Conservation (phyloP, 2,113 vertebrate species). For the Canis aureus region DNA sequence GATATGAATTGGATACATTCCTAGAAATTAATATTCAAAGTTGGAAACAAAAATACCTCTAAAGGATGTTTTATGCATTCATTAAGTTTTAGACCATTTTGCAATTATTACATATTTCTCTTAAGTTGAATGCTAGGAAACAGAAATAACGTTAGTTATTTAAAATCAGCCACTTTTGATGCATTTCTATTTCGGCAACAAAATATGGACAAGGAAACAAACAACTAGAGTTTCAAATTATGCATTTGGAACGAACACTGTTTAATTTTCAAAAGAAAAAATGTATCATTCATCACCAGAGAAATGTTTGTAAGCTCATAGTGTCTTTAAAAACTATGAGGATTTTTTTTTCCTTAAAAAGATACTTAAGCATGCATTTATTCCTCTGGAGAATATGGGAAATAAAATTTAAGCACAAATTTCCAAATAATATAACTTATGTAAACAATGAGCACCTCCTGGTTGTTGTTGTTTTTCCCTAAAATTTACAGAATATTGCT, state of each 20-base stretch:
- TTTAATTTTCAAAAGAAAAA: slow-evolving; percentile 67
- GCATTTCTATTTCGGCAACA: slow-evolving; percentile 64
- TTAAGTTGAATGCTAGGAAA: slow-evolving; percentile 53
- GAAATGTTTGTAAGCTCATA: slow-evolving; percentile 16
- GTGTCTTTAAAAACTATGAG: slow-evolving; percentile 8
- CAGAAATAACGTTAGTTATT: slow-evolving; percentile 63
- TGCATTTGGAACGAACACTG: neutral
- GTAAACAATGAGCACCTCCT: neutral
- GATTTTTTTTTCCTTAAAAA: neutral
- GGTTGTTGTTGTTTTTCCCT: neutral
- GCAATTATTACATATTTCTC: slow-evolving; percentile 36
- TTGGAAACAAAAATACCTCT: slow-evolving; percentile 57
- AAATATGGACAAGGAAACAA: slow-evolving; percentile 65
- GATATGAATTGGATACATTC: slow-evolving; percentile 22
- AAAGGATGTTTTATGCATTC: slow-evolving; percentile 46
- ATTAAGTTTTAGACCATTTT: slow-evolving; percentile 45
- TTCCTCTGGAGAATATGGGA: neutral
- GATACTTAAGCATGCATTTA: neutral
- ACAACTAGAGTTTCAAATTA: slow-evolving; percentile 58
- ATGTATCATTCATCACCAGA: slow-evolving; percentile 44
- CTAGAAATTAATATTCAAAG: slow-evolving; percentile 68
- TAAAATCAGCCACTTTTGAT: slow-evolving; percentile 65
- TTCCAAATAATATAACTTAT: neutral
- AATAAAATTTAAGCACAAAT: neutral
- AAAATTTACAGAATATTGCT: slow-evolving; percentile 13